These are phyloP conservation scores for Cryptosula pallasiana DNA, from an alignment of 2,888 invertebrate species.

Conservation along the genomic window DNA sequence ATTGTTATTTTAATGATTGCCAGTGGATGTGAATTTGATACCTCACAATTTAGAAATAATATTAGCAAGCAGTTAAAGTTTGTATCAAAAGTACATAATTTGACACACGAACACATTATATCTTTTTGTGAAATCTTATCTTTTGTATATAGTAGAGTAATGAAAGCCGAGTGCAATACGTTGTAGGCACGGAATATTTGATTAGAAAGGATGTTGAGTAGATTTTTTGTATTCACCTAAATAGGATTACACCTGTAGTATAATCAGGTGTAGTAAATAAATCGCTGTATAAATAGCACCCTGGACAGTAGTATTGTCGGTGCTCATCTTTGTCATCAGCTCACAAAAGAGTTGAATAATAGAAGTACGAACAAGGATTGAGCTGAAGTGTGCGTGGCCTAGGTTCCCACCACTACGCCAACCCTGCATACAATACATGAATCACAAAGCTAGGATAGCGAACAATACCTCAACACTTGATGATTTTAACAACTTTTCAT, in stretches of 20 bases:
- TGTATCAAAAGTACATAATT: no score
- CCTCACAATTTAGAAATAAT: no score
- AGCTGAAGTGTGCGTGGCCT: neutral
- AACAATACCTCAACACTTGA: constrained; percentile 15
- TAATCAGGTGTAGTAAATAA: neutral
- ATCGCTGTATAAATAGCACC: neutral
- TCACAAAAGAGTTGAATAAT: constrained; percentile 9
- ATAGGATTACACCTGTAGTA: neutral
- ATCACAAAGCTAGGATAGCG: neutral
- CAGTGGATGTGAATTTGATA: no score
- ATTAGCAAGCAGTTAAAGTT: no score
- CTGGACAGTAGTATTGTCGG: constrained; percentile 7
- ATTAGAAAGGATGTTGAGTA: no score
- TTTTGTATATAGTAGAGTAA: no score
- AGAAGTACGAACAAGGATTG: neutral
- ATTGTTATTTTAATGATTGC: no score
- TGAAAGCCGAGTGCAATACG: no score
- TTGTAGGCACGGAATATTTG: no score
- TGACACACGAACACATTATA: no score
- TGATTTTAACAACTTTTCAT: constrained; percentile 3
- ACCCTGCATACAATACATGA: constrained; percentile 11
- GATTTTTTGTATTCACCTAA: no score
- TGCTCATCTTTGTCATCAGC: neutral
- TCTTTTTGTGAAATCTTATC: no score
- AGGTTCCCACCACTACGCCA: constrained; percentile 12